Percentiles rank a stretch among this genome's conserved stretches.
phyloP scores from a whole-genome alignment of 2,113 vertebrate genomes.

The Pygoscelis adeliae region DNA sequence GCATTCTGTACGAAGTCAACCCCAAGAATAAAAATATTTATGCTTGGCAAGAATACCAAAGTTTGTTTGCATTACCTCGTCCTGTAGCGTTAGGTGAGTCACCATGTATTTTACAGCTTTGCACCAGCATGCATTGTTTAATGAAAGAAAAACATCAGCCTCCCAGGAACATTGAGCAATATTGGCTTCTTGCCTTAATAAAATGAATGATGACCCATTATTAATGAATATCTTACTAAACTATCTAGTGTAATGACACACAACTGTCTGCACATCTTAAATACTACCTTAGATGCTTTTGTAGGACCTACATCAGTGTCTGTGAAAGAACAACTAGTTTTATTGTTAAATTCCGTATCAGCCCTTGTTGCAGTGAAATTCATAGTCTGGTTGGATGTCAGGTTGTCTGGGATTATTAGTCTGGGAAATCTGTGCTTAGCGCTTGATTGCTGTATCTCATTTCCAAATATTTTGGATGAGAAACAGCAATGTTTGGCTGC shows the following conservation, averaged over 20 bases:
- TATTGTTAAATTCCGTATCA: background rate
- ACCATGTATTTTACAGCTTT: slow-evolving; percentile 41
- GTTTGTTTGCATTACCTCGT: slow-evolving; percentile 54
- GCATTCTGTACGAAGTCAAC: slow-evolving; percentile 21
- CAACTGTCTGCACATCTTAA: background rate
- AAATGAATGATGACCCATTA: background rate
- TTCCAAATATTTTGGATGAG: background rate
- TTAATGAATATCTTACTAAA: background rate
- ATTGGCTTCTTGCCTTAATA: background rate
- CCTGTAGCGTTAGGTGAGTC: slow-evolving; percentile 13
- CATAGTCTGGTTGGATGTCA: background rate
- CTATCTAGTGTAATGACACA: background rate
- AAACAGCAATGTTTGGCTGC: background rate
- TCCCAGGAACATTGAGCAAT: background rate
- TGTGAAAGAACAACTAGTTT: background rate
- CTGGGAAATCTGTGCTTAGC: background rate
- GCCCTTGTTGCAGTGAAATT: background rate
- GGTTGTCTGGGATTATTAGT: background rate
- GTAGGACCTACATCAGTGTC: background rate
- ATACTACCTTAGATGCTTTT: background rate
- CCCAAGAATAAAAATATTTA: slow-evolving; percentile 65
- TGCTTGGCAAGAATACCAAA: slow-evolving; percentile 31
- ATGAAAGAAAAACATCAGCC: slow-evolving; percentile 14
- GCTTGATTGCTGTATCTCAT: background rate
- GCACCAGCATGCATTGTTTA: slow-evolving; percentile 7